Percentiles rank a stretch among this genome's conserved stretches.
Evolutionary conservation across 2,888 invertebrate genomes (phyloP).

Genomic region (Hydrotaea cyrtoneurina): DNA sequence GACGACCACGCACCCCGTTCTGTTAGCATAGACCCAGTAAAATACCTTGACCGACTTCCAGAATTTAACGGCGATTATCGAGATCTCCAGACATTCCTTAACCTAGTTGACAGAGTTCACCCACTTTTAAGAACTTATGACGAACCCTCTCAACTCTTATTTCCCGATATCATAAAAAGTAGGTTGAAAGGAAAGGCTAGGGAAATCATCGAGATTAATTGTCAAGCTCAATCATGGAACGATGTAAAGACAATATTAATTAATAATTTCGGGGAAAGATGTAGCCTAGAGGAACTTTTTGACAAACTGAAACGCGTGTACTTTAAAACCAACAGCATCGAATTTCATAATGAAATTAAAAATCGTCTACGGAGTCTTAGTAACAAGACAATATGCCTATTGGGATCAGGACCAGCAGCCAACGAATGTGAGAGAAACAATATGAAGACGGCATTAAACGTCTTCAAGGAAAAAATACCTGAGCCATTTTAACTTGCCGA

Average conservation of each 20-base stretch:
- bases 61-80: conserved; percentile 27
- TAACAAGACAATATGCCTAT: conserved; percentile 49
- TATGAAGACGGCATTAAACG: conserved; percentile 57
- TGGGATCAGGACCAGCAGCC: conserved; percentile 40
- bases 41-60: conserved; percentile 14
- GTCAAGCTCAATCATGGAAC: conserved; percentile 59
- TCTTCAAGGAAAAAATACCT: conserved; percentile 67
- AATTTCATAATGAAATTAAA: conserved; percentile 65
- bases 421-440: conserved; percentile 56
- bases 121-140: conserved; percentile 51
- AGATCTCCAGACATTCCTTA: conserved; percentile 49
- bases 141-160: conserved; percentile 61
- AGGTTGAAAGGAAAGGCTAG: conserved; percentile 62
- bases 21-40: neutral
- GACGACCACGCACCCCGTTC: no score
- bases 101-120: conserved; percentile 57
- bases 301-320: conserved; percentile 49
- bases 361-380: conserved; percentile 55
- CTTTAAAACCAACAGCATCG: conserved; percentile 57
- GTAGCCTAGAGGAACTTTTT: conserved; percentile 56
- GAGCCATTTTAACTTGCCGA: conserved; percentile 52
- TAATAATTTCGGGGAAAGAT: conserved; percentile 65
- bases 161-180: conserved; percentile 65
- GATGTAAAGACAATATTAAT: conserved; percentile 56
- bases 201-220: conserved; percentile 65